Base-by-base conservation (phyloP, 2,113 vertebrate genomes). In the Rhizomys pruinosus region DNA sequence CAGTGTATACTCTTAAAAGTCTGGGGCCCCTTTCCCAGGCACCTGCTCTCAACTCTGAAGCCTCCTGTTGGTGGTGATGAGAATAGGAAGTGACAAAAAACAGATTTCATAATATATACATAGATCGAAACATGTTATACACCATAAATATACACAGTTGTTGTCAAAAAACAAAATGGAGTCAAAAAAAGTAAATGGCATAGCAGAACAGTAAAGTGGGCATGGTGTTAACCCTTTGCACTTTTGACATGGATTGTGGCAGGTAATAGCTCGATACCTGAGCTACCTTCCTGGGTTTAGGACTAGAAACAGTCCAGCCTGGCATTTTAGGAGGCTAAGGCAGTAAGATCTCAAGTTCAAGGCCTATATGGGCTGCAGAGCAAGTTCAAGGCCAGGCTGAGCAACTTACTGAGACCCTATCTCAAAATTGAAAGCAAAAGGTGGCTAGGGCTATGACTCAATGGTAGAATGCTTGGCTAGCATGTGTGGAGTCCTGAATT, bases 151-250 rank as follows among this genome's bases (percentile, higher is more conserved):
- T n/a, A n/a, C n/a, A n/a, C n/a, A n/a, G n/a, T n/a, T n/a, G n/a
- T n/a, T n/a, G n/a, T n/a, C n/a, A n/a, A n/a, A n/a, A n/a, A n/a
- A n/a, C n/a, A n/a, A n/a, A n/a, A n/a, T n/a, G n/a, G n/a, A n/a
- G n/a, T n/a, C n/a, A n/a, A n/a, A n/a, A n/a, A n/a, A n/a, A n/a
- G n/a, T n/a, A n/a, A n/a, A n/a, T n/a, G n/a, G n/a, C n/a, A 22
- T 10, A 37, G 34, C 32, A 39, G n/a, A 42, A 22, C 37, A 92
- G 17, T 32, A 2, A 5, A 17, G 20, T 2, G 1, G n/a, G 7
- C 4, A 3, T 0, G 16, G 42, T 9, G 0, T 1, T 1, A 7
- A 29, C 7, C 19, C 37, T 37, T 34, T 63, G 61, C 19, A 1
- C 17, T 8, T 27, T 13, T 44, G 59, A 3, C 23, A 17, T 27